Conservation (phyloP, 1,140 invertebrate genomes). For the Penaeus chinensis region DNA sequence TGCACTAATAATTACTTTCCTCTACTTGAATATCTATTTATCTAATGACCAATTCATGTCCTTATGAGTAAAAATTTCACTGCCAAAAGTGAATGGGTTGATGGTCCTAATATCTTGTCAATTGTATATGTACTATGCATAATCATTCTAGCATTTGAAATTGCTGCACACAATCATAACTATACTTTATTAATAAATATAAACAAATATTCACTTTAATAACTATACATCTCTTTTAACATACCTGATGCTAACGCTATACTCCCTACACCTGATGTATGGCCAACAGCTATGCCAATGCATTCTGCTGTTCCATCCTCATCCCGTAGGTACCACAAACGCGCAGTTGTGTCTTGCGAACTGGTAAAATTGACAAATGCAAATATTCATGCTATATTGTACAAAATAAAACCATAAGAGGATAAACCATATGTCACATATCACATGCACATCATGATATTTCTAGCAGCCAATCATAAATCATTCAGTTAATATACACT, state of each 20-base stretch:
- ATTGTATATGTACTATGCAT: no score
- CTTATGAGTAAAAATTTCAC: no score
- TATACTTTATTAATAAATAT: not conserved
- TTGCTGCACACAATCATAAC: not conserved
- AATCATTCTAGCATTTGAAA: no score
- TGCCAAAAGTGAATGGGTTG: no score
- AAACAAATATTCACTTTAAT: not conserved
- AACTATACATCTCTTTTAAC: not conserved
- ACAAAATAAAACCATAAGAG: not conserved
- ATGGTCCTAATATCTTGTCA: no score
- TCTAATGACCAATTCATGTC: no score
- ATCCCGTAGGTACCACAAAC: slow-evolving; percentile 80
- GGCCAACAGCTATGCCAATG: slow-evolving; percentile 79
- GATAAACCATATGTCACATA: not conserved
- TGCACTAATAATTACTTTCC: no score
- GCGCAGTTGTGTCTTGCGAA: slow-evolving; percentile 86
- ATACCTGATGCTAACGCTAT: slow-evolving; percentile 69
- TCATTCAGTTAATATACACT: no score
- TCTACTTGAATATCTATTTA: no score
- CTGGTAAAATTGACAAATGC: slow-evolving; percentile 66
- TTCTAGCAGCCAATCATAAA: no score
- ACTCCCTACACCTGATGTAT: slow-evolving; percentile 85
- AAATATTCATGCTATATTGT: not conserved
- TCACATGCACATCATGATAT: not conserved
- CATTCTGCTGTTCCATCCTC: slow-evolving; percentile 72